Conservation (phyloP, 1,140 invertebrate species). For the Myzus persicae region DNA sequence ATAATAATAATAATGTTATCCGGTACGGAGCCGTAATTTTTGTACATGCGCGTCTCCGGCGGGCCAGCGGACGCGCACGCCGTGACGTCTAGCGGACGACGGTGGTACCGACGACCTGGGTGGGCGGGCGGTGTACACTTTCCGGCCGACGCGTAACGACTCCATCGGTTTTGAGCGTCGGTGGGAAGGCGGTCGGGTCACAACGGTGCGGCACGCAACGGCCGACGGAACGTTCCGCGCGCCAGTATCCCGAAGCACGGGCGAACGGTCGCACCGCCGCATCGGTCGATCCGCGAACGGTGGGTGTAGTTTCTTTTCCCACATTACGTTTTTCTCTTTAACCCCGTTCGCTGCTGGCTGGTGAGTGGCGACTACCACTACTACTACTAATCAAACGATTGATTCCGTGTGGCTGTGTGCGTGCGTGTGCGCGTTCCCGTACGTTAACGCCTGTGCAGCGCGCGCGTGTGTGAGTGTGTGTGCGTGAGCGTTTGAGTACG, state of each 20-base stretch:
- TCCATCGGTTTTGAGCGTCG: neutral
- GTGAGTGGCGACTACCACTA: neutral
- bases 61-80: neutral
- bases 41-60: neutral
- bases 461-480: neutral
- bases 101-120: neutral
- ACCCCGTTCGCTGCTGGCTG: neutral
- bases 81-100: neutral
- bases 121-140: neutral
- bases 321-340: neutral
- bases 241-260: too few relatives aligned
- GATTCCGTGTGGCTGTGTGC: constrained; percentile 17
- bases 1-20: too few relatives aligned
- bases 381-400: constrained; percentile 49
- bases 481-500: neutral
- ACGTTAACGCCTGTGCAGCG: neutral
- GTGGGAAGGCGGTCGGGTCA: neutral
- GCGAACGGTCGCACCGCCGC: neutral
- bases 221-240: neutral
- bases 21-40: too few relatives aligned
- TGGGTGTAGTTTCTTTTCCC: neutral
- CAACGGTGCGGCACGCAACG: neutral
- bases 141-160: neutral
- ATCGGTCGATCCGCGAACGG: neutral
- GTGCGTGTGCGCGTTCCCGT: neutral